Base-by-base conservation (phyloP, 2,888 invertebrate genomes). In the Tinea pellionella region DNA sequence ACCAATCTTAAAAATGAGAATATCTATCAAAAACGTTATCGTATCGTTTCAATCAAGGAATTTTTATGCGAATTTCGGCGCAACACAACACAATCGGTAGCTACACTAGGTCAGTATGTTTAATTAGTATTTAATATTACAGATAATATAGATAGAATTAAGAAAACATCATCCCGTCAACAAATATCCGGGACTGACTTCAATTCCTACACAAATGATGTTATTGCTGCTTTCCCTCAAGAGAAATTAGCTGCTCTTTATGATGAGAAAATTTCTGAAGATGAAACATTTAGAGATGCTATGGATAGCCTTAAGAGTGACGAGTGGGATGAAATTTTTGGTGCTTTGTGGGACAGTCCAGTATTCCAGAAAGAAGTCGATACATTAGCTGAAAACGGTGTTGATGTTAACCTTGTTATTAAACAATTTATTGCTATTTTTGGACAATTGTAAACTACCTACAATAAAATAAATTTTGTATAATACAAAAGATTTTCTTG, bases 261-360 rank as follows among this genome's bases (percentile, higher is more conserved):
- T 63, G 70, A 82, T 0, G 63, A 80, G 61, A 85, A 85, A 63
- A 66, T 76, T 32, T 68, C 69, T 2, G 77, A 75, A 42, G 78
- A 82, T 8, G 77, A 71, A 6, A 73, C 67, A 7, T 85, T 85
- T 68, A 73, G 63, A 51, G 66, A 63, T 0, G 76, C 83, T 9
- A 73, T 85, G 57, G 73, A 75, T 12, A 78, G 78, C 62, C 68
- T 85, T 1, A 53, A 71, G 7, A 73, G 76, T 19, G 77, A 77
- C 0, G 82, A 82, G 61, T 85, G 78, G 77, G 60, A 67, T 0
- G 43, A 68, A 6, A 63, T 74, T 3, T 76, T 71, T 62, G 30
- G 37, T 11, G 76, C 77, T 9, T 69, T 85, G 0, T 75, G 74
- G 75, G 67, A 71, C 0, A 84, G 64, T 61, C 72, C 74, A 2